Base-by-base conservation (phyloP, 2,797 vertebrate species). In the Bufotes viridis region DNA sequence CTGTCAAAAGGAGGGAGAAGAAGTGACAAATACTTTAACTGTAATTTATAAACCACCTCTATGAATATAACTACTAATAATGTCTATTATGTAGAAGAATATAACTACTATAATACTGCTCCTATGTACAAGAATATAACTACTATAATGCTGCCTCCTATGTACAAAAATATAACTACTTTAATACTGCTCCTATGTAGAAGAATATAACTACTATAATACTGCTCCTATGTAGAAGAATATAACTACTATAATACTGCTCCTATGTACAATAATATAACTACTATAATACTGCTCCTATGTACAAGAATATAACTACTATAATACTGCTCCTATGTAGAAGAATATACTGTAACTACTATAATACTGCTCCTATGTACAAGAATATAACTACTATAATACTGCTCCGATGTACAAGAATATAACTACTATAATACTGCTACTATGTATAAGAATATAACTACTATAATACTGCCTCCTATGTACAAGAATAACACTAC, bases 271-370 rank as follows among this genome's bases (percentile, higher is more conserved):
- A 69, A 15, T 24, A 69, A 69, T 60, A 60, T 60, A 60, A 60
- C 58, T 60, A 60, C 58, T 60, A 18, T 60, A 60, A 60, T 60
- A 60, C 58, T 60, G 42, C 42, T 24, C 63, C 63, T 67, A 24
- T 65, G 22, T 67, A 67, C 63, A 67, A 67, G 63, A 67, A 67
- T 67, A 67, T 67, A 67, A 67, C 63, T 67, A 26, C 63, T 67
- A 67, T 67, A 67, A 67, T 67, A 67, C 63, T 67, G n/a, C n/a
- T 24, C 10, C 63, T 67, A 24, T 67, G 22, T 67, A 67, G n/a
- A 67, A 24, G 63, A 67, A 67, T 67, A 67, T 67, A n/a, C n/a
- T n/a, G n/a, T n/a, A 67, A 67, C 63, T 67, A 67, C 63, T 69
- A 69, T 69, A 69, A 26, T 69, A 69, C 67, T 14, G 24, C 67